Evolutionary conservation across 2,888 invertebrate genomes (phyloP).

Genomic region (Nudaria mundana): DNA sequence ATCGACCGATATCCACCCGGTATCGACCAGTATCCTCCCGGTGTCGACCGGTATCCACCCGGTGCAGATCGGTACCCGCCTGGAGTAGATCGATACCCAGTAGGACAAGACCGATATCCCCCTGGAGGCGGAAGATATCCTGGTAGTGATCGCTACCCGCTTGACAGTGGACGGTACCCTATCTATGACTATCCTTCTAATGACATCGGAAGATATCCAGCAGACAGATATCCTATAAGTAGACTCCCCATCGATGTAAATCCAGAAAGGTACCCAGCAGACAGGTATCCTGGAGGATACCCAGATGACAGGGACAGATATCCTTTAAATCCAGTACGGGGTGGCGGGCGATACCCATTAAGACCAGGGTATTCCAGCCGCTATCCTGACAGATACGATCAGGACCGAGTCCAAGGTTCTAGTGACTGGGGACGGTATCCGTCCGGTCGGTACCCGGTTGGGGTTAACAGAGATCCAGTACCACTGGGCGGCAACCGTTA

Average conservation of each 20-base stretch:
- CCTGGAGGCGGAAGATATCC: constrained; percentile 44
- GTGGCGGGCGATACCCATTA: constrained; percentile 55
- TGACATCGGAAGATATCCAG: constrained; percentile 62
- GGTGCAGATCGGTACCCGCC: constrained; percentile 25
- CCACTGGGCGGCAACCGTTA: constrained; percentile 76
- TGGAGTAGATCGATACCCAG: constrained; percentile 25
- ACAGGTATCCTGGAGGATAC: constrained; percentile 64
- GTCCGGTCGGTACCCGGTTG: constrained; percentile 67
- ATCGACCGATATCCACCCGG: constrained; percentile 73
- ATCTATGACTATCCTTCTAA: constrained; percentile 36
- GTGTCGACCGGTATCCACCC: constrained; percentile 76
- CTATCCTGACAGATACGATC: constrained; percentile 76
- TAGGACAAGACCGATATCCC: constrained; percentile 44
- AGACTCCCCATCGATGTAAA: constrained; percentile 47
- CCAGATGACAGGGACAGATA: constrained; percentile 59
- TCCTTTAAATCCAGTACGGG: constrained; percentile 43
- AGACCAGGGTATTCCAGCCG: constrained; percentile 55
- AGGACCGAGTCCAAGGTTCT: constrained; percentile 63
- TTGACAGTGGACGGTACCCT: constrained; percentile 59
- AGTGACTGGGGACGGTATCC: constrained; percentile 73
- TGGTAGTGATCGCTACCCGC: constrained; percentile 61
- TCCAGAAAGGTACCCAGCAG: constrained; percentile 56
- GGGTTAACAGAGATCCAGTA: constrained; percentile 72
- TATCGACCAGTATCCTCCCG: constrained; percentile 76
- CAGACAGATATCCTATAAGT: constrained; percentile 53